Evolutionary conservation across 1,140 invertebrate species (phyloP).

Genomic region (Tetraneura akinire): DNA sequence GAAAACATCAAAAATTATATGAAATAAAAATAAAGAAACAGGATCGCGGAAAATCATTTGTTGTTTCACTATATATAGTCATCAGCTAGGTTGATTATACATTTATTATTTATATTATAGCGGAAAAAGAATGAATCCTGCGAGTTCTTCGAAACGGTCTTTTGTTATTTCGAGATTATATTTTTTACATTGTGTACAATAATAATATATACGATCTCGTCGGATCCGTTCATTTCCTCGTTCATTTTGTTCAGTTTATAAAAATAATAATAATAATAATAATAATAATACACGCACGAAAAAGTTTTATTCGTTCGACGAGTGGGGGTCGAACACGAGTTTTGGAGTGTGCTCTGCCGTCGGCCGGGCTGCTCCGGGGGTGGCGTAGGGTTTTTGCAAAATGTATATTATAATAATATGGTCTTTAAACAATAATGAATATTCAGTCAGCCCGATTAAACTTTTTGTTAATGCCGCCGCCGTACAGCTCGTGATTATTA

Average conservation of each 20-base stretch:
- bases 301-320: not conserved
- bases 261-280: not conserved
- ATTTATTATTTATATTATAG: too few species aligned
- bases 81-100: too few species aligned
- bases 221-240: not conserved
- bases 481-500: not conserved
- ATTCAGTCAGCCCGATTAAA: conserved; percentile 1
- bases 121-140: too few species aligned
- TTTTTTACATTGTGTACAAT: not conserved
- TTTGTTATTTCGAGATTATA: too few species aligned
- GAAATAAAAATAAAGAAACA: too few species aligned
- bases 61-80: too few species aligned
- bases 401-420: not conserved
- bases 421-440: conserved; percentile 9
- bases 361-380: not conserved
- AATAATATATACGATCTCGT: not conserved
- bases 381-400: too few species aligned
- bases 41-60: too few species aligned
- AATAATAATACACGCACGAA: not conserved
- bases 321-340: conserved; percentile 5
- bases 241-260: not conserved
- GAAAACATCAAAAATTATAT: too few species aligned
- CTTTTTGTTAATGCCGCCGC: not conserved
- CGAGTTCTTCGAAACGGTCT: too few species aligned
- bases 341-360: not conserved